Evolutionary conservation across 2,888 invertebrate species (phyloP).

Genomic region (Parnassius smintheus): DNA sequence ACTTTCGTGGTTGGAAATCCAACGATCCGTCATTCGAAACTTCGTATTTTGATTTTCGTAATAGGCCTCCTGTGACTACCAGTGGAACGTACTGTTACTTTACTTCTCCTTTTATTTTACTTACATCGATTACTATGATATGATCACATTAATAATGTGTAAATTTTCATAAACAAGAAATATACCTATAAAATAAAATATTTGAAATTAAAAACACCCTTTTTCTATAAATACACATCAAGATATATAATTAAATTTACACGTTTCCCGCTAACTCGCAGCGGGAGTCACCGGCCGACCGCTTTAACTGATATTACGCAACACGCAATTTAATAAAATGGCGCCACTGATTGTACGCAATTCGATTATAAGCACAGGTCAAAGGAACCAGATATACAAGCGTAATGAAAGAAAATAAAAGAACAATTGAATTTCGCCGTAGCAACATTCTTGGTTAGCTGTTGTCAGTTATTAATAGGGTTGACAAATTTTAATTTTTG

Average conservation of each 20-base stretch:
- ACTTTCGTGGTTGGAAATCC: no score
- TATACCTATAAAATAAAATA: no score
- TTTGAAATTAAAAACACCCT: neutral
- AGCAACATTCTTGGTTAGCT: slow-evolving; percentile 12
- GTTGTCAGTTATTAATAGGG: neutral
- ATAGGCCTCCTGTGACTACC: no score
- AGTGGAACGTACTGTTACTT: no score
- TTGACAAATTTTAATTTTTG: no score
- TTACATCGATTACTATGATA: no score
- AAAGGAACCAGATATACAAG: slow-evolving; percentile 20
- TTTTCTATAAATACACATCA: slow-evolving; percentile 10
- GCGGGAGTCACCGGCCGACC: slow-evolving; percentile 3
- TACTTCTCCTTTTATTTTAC: no score
- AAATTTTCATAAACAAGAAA: no score
- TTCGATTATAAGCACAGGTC: slow-evolving; percentile 29
- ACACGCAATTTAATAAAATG: slow-evolving; percentile 33
- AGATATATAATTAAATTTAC: slow-evolving; percentile 29
- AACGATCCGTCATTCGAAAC: no score
- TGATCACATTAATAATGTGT: no score
- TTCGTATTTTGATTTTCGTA: no score
- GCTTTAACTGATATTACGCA: slow-evolving; percentile 22
- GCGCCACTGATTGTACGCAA: slow-evolving; percentile 31
- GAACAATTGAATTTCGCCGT: slow-evolving; percentile 19
- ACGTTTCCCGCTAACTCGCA: slow-evolving; percentile 22
- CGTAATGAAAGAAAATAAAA: slow-evolving; percentile 25